Base-by-base conservation (phyloP, 2,113 vertebrate genomes). In the Motacilla tschutschensis region DNA sequence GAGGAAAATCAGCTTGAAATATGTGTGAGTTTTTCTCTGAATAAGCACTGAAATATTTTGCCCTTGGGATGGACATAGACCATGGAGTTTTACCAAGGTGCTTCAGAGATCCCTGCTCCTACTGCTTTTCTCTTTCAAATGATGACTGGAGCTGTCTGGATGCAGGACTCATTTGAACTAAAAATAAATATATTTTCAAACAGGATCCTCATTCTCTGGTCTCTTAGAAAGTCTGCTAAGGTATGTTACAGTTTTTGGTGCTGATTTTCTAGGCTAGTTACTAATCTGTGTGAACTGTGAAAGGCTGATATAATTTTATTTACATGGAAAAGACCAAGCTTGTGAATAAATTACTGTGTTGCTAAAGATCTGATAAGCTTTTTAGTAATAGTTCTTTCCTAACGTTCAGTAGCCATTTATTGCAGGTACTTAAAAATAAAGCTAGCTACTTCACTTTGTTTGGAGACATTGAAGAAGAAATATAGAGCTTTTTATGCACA, bases 121-220 rank as follows among this genome's bases (percentile, higher is more conserved):
- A 33, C 48, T 90, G 40, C 38, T 89, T 83, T 90, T 89, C 55
- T 83, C 65, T 93, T 87, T 83, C 69, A 74, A 44, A 38, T 14
- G 58, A 58, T 84, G 57, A 64, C 44, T 78, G 31, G 38, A 69
- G 22, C 58, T 91, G 41, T 79, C 58, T 88, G 65, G 36, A 38
- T 60, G 54, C 1, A 1, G 54, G 67, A 46, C 57, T 80, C 46
- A 48, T 83, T 67, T 78, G 28, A 85, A 83, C 58, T 85, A 55
- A 78, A 85, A 91, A 46, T 41, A 83, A 60, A 1, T 78, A 31
- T 57, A 3, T 87, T 71, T 87, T 67, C 44, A 82, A 86, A 38
- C 6, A 43, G 17, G 20, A 44, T 69, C 48, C 79, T 87, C 12
- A 7, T 71, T 66, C 17, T 53, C 33, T 41, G 36, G 18, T 85